Evolutionary conservation across 2,113 vertebrate species (phyloP).

Genomic region (Anser cygnoides): DNA sequence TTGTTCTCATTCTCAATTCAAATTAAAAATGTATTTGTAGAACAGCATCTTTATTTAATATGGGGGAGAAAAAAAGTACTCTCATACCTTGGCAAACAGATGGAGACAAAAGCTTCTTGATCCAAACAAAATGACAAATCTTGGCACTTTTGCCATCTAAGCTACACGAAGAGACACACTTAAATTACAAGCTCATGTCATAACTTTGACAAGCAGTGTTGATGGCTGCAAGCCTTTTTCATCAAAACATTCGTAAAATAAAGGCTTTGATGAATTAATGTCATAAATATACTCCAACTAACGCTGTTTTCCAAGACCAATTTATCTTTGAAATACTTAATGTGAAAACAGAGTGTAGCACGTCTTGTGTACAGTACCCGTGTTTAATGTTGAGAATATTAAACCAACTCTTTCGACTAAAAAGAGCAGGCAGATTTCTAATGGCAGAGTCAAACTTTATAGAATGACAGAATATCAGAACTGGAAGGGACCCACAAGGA

Average conservation of each 20-base stretch:
- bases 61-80: background rate
- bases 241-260: background rate
- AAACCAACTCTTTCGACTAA: background rate
- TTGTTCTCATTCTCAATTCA: background rate
- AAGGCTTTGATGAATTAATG: background rate
- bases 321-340: background rate
- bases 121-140: background rate
- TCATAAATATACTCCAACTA: background rate
- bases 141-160: background rate
- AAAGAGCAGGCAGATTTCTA: background rate
- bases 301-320: background rate
- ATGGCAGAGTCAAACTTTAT: background rate
- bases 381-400: background rate
- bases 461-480: no score
- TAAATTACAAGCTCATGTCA: background rate
- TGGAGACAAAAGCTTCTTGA: background rate
- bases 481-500: no score
- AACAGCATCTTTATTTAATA: background rate
- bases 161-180: background rate
- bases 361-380: background rate
- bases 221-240: background rate
- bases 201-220: background rate
- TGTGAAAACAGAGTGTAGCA: background rate
- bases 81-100: background rate
- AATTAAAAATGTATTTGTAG: background rate